Percentiles rank a stretch among this genome's conserved stretches.
These are phyloP conservation scores for Neosalanx taihuensis DNA, from an alignment of 2,797 vertebrate genomes.

Conservation along the genomic window DNA sequence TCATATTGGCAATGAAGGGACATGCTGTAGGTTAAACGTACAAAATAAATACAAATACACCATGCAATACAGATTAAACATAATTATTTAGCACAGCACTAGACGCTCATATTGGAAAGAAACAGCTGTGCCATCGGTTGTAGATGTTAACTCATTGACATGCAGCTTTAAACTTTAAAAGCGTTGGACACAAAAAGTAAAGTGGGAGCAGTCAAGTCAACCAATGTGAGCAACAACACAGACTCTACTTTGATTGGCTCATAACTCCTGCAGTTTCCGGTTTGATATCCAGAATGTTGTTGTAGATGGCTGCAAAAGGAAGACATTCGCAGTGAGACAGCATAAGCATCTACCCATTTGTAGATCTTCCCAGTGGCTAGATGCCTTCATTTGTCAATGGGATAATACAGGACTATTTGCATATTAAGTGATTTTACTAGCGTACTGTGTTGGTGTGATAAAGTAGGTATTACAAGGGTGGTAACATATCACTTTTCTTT, in stretches of 20 bases:
- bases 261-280: background rate
- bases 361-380: background rate
- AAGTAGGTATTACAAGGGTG: conserved; percentile 3
- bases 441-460: background rate
- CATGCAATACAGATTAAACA: no score
- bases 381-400: background rate
- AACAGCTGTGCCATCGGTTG: no score
- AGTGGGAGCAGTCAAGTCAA: background rate
- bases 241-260: background rate
- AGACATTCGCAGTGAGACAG: conserved; percentile 1
- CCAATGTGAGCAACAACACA: background rate
- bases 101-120: no score
- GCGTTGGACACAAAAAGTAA: no score
- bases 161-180: no score
- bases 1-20: no score
- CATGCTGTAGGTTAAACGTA: no score
- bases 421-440: background rate
- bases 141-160: no score
- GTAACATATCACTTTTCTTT: background rate
- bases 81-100: no score
- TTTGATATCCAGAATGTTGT: background rate
- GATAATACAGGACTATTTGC: conserved; percentile 1
- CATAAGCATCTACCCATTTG: conserved; percentile 5
- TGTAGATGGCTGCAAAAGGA: background rate
- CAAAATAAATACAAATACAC: no score